Evolutionary conservation across 2,888 invertebrate genomes (phyloP).

Genomic region (Ectropis crepuscularia): DNA sequence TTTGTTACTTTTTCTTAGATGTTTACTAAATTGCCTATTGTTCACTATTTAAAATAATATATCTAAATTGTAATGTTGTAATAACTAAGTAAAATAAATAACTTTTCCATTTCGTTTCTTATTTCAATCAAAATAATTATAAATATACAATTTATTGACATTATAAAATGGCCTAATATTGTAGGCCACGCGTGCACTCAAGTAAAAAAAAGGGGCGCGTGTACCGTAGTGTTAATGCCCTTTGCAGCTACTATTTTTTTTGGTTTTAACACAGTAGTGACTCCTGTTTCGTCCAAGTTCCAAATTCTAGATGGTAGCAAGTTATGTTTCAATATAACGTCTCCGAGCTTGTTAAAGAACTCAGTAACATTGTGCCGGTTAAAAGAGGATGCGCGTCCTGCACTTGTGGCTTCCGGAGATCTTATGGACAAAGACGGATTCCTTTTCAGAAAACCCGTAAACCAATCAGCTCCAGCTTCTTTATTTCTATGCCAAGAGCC

Average conservation of each 20-base stretch:
- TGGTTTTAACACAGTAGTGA: constrained; percentile 42
- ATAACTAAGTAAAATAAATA: no score
- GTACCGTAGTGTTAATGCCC: no score
- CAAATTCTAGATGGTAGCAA: constrained; percentile 16
- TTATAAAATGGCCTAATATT: no score
- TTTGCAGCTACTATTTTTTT: constrained; percentile 38
- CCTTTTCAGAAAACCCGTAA: constrained; percentile 30
- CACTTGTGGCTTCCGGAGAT: constrained; percentile 30
- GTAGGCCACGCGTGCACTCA: no score
- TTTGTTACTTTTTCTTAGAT: no score
- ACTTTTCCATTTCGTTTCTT: no score
- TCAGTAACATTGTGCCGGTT: constrained; percentile 14
- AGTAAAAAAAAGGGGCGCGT: no score
- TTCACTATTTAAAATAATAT: no score
- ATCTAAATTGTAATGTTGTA: no score
- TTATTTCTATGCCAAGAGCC: constrained; percentile 31
- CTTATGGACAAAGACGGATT: constrained; percentile 19
- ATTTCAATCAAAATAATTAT: no score
- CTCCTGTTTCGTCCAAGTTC: constrained; percentile 38
- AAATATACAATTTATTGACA: no score
- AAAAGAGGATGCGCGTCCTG: constrained; percentile 25
- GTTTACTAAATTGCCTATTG: no score
- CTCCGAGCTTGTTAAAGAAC: neutral
- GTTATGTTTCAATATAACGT: constrained; percentile 2
- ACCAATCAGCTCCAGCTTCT: constrained; percentile 36